These are phyloP conservation scores for Diabrotica balteata DNA, from an alignment of 2,888 invertebrate species.

Conservation along the genomic window DNA sequence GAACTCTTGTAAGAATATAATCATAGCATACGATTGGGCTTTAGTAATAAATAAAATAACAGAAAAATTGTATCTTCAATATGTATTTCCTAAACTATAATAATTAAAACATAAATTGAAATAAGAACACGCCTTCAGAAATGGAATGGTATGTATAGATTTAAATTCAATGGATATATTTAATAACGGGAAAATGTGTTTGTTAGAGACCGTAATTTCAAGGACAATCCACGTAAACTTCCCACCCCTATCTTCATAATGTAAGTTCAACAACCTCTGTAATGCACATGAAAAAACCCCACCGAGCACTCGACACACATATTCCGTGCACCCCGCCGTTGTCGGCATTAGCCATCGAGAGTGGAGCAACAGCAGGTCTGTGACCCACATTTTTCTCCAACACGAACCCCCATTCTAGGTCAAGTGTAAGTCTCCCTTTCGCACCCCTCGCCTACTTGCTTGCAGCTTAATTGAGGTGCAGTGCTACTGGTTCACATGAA, in stretches of 20 bases:
- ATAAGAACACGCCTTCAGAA: no score
- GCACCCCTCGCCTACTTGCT: constrained; percentile 3
- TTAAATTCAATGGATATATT: no score
- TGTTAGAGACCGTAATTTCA: not conserved
- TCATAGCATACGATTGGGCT: no score
- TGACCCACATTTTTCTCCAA: constrained; percentile 43
- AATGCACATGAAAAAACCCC: constrained; percentile 26
- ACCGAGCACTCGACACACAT: constrained; percentile 23
- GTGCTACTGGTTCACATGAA: constrained; percentile 23
- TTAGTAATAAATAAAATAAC: no score
- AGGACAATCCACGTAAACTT: constrained; percentile 3
- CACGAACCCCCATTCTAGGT: constrained; percentile 40
- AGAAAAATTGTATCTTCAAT: no score
- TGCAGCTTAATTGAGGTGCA: constrained; percentile 36
- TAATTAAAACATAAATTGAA: no score
- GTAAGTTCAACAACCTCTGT: constrained; percentile 21
- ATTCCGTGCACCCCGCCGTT: constrained; percentile 25
- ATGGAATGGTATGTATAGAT: no score
- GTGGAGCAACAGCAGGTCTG: constrained; percentile 34
- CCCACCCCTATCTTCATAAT: not conserved
- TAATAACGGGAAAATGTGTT: no score
- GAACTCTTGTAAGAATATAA: no score
- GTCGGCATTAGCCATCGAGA: constrained; percentile 23
- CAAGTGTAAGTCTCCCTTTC: constrained; percentile 40
- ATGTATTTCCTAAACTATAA: no score